Conservation (phyloP, 2,113 vertebrate species). For the Meriones unguiculatus region DNA sequence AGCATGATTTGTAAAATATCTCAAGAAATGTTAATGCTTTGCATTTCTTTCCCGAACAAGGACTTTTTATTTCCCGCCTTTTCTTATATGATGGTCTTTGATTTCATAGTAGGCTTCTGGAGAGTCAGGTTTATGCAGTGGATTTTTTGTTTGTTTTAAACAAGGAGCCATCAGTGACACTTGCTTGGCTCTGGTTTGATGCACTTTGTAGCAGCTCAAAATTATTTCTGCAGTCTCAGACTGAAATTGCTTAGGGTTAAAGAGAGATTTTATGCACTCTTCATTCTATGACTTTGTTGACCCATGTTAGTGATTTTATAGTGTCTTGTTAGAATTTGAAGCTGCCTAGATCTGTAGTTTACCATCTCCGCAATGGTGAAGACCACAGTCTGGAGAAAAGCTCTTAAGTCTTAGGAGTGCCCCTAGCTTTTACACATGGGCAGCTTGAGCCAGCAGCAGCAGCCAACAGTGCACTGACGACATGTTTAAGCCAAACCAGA, state of each 20-base stretch:
- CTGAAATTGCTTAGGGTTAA: slow-evolving; percentile 55
- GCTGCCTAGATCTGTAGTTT: slow-evolving; percentile 3
- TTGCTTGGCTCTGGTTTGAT: slow-evolving; percentile 50
- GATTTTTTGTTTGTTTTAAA: neutral
- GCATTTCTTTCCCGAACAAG: slow-evolving; percentile 41
- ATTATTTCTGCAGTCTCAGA: neutral
- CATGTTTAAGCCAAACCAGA: slow-evolving; percentile 73
- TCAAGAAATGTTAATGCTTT: slow-evolving; percentile 70
- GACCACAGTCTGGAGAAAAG: slow-evolving; percentile 28
- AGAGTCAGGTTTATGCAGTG: slow-evolving; percentile 40
- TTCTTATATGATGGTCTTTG: slow-evolving; percentile 7
- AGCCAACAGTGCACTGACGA: slow-evolving; percentile 6
- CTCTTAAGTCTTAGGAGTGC: slow-evolving; percentile 28
- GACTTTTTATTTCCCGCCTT: slow-evolving; percentile 66
- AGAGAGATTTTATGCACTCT: neutral
- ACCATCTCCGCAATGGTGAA: slow-evolving; percentile 6
- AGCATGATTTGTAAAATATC: slow-evolving; percentile 71
- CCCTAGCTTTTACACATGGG: neutral
- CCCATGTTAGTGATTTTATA: neutral
- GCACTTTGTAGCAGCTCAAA: slow-evolving; percentile 25
- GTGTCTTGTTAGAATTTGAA: slow-evolving; percentile 53
- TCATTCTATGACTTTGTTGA: slow-evolving; percentile 55
- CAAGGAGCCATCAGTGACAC: slow-evolving; percentile 38
- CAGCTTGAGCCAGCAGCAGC: slow-evolving; percentile 47
- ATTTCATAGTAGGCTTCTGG: slow-evolving; percentile 52